phyloP scores from a whole-genome alignment of 2,888 invertebrate species.

The Autographa gamma region DNA sequence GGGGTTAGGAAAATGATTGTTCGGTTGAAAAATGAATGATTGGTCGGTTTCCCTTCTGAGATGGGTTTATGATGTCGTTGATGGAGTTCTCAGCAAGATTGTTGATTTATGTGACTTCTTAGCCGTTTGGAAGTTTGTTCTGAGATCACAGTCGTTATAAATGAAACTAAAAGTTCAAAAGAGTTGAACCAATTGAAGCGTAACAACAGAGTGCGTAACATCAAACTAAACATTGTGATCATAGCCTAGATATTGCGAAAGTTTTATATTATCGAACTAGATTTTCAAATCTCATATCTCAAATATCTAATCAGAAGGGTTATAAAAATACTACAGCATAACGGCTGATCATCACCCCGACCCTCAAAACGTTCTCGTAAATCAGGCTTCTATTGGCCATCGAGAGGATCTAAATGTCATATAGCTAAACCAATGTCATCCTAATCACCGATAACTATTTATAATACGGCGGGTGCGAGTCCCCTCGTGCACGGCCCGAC shows the following conservation, averaged over 20 bases:
- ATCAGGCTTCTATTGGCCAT: background rate
- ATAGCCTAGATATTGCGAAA: too few species aligned
- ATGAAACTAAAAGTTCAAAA: too few species aligned
- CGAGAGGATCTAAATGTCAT: constrained; percentile 11
- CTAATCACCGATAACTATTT: constrained; percentile 48
- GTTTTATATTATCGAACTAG: too few species aligned
- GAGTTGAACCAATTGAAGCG: too few species aligned
- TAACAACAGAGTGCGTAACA: too few species aligned
- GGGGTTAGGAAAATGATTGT: constrained; percentile 25
- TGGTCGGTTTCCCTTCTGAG: constrained; percentile 20
- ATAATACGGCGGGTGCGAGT: constrained; percentile 43
- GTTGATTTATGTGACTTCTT: background rate
- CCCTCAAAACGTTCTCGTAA: background rate
- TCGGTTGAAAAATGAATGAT: constrained; percentile 35
- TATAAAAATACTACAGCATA: background rate
- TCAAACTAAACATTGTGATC: too few species aligned
- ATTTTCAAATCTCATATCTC: too few species aligned
- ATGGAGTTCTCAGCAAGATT: constrained; percentile 7
- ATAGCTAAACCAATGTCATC: constrained; percentile 39
- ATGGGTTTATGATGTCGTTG: constrained; percentile 14
- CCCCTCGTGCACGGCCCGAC: constrained; percentile 49
- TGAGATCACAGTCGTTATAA: background rate
- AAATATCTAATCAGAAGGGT: background rate
- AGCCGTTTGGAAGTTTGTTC: background rate
- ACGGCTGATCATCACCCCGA: background rate